These are phyloP conservation scores for Epiperipatus broadwayi DNA, from an alignment of 2,888 invertebrate species.

Conservation along the genomic window DNA sequence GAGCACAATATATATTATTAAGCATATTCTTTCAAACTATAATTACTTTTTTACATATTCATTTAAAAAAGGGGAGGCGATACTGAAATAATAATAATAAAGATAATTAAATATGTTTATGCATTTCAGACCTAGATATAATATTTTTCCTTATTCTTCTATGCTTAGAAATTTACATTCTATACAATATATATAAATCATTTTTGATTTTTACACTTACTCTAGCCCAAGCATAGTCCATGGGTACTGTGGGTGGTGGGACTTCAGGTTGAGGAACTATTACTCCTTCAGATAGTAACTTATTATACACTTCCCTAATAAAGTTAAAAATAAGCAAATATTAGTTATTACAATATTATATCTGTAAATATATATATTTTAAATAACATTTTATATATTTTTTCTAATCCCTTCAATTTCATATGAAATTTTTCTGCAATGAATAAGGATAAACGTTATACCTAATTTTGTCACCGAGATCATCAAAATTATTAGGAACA, in stretches of 20 bases:
- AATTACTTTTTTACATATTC: too few relatives aligned
- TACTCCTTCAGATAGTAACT: conserved; percentile 56
- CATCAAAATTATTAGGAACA: conserved; percentile 84
- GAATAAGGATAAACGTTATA: conserved; percentile 23
- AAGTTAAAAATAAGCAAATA: conserved; percentile 12
- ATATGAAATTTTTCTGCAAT: neutral
- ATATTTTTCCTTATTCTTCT: too few relatives aligned
- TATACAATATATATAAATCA: too few relatives aligned
- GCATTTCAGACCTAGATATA: too few relatives aligned
- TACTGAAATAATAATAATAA: too few relatives aligned
- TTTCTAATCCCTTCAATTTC: neutral
- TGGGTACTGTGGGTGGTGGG: conserved; percentile 97
- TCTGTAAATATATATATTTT: conserved; percentile 4
- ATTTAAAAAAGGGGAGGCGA: too few relatives aligned
- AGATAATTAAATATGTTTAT: too few relatives aligned
- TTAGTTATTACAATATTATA: conserved; percentile 8
- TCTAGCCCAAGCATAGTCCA: conserved; percentile 97
- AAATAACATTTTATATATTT: conserved; percentile 8
- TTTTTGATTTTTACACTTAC: too few relatives aligned
- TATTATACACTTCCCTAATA: conserved; percentile 32
- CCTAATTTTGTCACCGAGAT: conserved; percentile 56
- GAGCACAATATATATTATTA: too few relatives aligned
- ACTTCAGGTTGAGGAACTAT: conserved; percentile 74
- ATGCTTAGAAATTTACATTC: too few relatives aligned
- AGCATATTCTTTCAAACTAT: too few relatives aligned